phyloP scores from a whole-genome alignment of 2,797 vertebrate species.

The Remorina albescens region DNA sequence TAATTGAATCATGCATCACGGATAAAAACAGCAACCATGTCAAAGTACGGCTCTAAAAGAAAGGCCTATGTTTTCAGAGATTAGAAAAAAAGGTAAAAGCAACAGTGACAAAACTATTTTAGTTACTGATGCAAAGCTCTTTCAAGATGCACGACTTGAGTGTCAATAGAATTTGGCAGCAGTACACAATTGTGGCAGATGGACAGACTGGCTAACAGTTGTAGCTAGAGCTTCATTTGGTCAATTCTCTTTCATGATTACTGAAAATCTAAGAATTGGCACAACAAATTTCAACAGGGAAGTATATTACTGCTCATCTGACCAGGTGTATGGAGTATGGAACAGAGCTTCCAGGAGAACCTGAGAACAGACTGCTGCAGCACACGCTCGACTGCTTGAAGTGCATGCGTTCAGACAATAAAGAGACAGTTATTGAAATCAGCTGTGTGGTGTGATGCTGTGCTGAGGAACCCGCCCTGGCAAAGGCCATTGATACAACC shows the following conservation, averaged over 20 bases:
- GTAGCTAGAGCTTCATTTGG: constrained; percentile 30
- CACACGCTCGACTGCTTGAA: no score
- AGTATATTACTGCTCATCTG: constrained; percentile 19
- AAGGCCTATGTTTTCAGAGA: constrained; percentile 5
- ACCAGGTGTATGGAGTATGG: no score
- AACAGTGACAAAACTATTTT: constrained; percentile 5
- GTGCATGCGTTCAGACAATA: no score
- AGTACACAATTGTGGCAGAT: constrained; percentile 24
- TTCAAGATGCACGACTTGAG: constrained; percentile 28
- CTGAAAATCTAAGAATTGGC: constrained; percentile 16
- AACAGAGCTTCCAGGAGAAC: no score
- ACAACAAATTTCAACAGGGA: constrained; percentile 22
- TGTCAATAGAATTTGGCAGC: constrained; percentile 27
- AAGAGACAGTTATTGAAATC: no score
- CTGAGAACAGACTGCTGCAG: no score
- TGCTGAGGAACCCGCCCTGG: no score
- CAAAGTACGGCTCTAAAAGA: not conserved
- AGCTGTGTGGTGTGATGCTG: no score
- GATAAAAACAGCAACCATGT: not conserved
- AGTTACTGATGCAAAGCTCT: constrained; percentile 22
- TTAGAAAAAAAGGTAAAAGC: constrained; percentile 5
- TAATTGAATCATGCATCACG: not conserved
- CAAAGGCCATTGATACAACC: no score
- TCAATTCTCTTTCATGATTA: constrained; percentile 26
- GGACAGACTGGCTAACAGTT: constrained; percentile 36